phyloP scores from a whole-genome alignment of 2,113 vertebrate species.

The Vulpes lagopus region DNA sequence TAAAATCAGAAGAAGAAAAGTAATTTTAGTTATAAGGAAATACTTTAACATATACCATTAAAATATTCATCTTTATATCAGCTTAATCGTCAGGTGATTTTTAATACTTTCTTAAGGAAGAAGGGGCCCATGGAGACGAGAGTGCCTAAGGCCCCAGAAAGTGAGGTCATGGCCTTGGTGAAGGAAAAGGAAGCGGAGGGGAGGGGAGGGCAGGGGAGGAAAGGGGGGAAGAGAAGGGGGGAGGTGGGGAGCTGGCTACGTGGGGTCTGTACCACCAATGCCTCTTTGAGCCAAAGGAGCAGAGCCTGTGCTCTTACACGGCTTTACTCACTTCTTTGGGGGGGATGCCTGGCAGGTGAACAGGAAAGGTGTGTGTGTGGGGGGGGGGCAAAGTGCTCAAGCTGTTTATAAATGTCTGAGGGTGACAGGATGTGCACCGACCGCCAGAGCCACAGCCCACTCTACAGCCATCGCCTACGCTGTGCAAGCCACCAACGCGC shows the following conservation, averaged over 20 bases:
- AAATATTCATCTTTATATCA: neutral
- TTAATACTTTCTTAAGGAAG: neutral
- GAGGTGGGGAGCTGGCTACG: neutral
- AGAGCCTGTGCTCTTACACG: rapidly evolving
- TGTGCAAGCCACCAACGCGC: neutral
- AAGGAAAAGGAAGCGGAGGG: rapidly evolving
- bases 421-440: neutral
- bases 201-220: rapidly evolving
- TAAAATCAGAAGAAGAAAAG: neutral
- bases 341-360: rapidly evolving
- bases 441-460: rapidly evolving
- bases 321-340: neutral
- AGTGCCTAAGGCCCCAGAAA: too few relatives aligned
- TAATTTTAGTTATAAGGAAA: neutral
- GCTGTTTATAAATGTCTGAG: neutral
- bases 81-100: neutral
- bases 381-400: neutral
- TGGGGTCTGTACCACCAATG: rapidly evolving
- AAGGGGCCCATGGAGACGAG: neutral
- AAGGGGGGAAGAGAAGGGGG: rapidly evolving
- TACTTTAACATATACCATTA: neutral
- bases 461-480: rapidly evolving
- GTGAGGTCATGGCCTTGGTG: rapidly evolving
- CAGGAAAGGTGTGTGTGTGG: rapidly evolving
- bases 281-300: rapidly evolving